Conservation (phyloP, 2,888 invertebrate species). For the Dasysyrphus albostriatus region DNA sequence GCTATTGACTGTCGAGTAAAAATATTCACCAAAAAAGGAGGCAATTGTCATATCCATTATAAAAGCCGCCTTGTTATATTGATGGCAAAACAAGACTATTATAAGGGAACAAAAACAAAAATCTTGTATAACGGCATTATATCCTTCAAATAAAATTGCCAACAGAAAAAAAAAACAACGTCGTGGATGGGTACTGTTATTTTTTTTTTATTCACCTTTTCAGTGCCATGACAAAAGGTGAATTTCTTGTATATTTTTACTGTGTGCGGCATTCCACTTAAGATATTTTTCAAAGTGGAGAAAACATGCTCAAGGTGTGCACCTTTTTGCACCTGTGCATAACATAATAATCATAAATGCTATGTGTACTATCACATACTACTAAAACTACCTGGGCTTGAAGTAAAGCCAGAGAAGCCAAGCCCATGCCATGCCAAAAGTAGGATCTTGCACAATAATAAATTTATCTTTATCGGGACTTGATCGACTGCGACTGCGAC, state of each 20-base stretch:
- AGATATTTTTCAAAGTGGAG: conserved; percentile 31
- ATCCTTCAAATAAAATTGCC: conserved; percentile 33
- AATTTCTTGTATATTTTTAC: conserved; percentile 16
- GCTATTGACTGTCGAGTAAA: conserved; percentile 28
- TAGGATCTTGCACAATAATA: conserved; percentile 71
- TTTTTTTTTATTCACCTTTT: conserved; percentile 10
- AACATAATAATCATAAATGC: conserved; percentile 75
- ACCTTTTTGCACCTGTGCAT: conserved; percentile 75
- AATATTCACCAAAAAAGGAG: conserved; percentile 27
- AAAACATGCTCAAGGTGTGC: conserved; percentile 74
- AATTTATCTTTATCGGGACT: conserved; percentile 74
- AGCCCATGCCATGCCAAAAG: conserved; percentile 40
- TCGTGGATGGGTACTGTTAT: neutral
- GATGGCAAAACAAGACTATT: conserved; percentile 36
- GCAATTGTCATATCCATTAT: conserved; percentile 62
- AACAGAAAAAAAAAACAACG: neutral
- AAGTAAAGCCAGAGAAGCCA: conserved; percentile 13
- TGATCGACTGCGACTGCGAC: conserved; percentile 62
- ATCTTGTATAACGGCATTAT: conserved; percentile 53
- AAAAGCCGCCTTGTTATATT: conserved; percentile 61
- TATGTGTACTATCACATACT: conserved; percentile 59
- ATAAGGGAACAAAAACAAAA: conserved; percentile 1
- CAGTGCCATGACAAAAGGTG: conserved; percentile 17
- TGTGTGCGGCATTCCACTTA: conserved; percentile 40
- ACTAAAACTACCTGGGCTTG: conserved; percentile 37